Conservation (phyloP, 2,113 vertebrate genomes). For the Menidia beryllina region DNA sequence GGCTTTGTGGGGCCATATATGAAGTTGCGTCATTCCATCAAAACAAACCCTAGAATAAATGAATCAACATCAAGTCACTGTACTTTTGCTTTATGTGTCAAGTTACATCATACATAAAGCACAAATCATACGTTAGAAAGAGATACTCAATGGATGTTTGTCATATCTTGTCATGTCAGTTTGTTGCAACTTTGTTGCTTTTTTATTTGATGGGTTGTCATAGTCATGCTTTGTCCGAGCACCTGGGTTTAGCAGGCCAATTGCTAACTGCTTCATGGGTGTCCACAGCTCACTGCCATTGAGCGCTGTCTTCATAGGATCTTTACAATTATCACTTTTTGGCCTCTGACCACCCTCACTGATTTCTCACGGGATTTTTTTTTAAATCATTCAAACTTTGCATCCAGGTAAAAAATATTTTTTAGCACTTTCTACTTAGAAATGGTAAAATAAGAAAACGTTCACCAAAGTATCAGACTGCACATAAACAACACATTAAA, state of each 20-base stretch:
- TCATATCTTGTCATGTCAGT: not conserved
- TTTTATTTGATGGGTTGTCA: too few species aligned
- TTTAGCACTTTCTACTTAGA: not conserved
- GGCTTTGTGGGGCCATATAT: conserved; percentile 70
- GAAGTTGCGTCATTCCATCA: conserved; percentile 66
- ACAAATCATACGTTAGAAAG: not conserved
- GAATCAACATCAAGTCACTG: conserved; percentile 48
- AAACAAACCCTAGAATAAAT: conserved; percentile 62
- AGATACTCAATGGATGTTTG: not conserved
- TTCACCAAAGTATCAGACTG: not conserved
- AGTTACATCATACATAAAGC: conserved; percentile 2
- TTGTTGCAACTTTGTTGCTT: not conserved
- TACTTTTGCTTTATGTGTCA: conserved; percentile 25
- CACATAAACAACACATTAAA: not conserved
- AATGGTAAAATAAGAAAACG: not conserved
- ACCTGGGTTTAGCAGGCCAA: too few species aligned
- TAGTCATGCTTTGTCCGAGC: too few species aligned
- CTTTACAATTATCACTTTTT: too few species aligned
- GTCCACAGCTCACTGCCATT: too few species aligned
- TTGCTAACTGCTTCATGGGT: too few species aligned
- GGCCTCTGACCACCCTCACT: too few species aligned
- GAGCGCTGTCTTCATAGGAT: too few species aligned
- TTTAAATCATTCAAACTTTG: not conserved
- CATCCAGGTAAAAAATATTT: not conserved
- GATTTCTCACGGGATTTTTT: too few species aligned